A percentile compares a stretch with the other conserved stretches of the same genome.
Evolutionary conservation across 2,797 vertebrate species (phyloP).

Genomic region (Myotis myotis): DNA sequence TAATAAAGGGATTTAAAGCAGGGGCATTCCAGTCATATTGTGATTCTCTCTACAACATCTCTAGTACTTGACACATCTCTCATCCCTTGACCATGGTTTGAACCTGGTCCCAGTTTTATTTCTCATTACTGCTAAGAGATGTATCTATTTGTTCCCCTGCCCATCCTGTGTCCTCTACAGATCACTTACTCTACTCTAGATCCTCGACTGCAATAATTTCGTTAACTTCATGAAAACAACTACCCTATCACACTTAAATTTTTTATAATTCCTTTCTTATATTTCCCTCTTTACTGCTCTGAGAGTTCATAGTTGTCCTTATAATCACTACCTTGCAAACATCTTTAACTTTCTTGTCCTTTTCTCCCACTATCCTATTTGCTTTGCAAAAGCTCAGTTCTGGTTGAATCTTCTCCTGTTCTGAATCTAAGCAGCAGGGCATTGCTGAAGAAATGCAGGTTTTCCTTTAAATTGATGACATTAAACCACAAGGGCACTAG

Average conservation of each 20-base stretch:
- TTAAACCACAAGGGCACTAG: not conserved
- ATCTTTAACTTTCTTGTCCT: not conserved
- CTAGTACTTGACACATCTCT: not conserved
- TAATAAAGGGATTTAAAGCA: not conserved
- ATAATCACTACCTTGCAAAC: not conserved
- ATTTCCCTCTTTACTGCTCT: not conserved
- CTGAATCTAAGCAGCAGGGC: not conserved
- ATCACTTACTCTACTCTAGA: not conserved
- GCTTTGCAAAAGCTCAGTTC: not conserved
- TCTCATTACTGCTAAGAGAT: not conserved
- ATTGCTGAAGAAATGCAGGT: not conserved
- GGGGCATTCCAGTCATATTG: not conserved
- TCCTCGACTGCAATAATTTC: not conserved
- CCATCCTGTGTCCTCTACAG: not conserved
- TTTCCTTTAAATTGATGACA: constrained; percentile 8
- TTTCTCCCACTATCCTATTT: not conserved
- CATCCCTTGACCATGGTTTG: not conserved
- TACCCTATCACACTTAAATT: not conserved
- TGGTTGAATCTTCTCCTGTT: not conserved
- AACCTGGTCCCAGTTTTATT: not conserved
- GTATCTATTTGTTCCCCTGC: not conserved
- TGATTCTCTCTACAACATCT: not conserved
- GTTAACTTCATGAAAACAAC: not conserved
- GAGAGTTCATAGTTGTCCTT: not conserved
- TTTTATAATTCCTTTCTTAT: not conserved